phyloP scores from a whole-genome alignment of 2,797 vertebrate species.

The Pseudochaenichthys georgianus region DNA sequence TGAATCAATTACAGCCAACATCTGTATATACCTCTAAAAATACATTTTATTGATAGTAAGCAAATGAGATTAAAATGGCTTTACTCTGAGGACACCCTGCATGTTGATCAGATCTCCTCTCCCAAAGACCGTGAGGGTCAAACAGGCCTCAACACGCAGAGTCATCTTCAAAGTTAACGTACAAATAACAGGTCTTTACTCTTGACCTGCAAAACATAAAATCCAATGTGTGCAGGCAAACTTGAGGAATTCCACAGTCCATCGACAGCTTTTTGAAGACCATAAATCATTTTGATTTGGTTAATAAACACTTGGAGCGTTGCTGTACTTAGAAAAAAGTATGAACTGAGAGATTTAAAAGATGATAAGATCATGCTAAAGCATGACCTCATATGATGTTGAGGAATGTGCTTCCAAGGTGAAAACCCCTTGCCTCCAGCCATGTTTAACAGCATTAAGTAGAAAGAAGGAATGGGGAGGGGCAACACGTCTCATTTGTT shows the following conservation, averaged over 20 bases:
- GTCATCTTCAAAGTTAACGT: conserved; percentile 44
- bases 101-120: conserved; percentile 40
- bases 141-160: conserved; percentile 61
- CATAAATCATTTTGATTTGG: neutral
- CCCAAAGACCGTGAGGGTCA: conserved; percentile 21
- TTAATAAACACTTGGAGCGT: conserved; percentile 26
- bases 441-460: conserved; percentile 34
- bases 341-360: conserved; percentile 9
- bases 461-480: conserved; percentile 30
- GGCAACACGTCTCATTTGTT: neutral
- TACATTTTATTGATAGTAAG: neutral
- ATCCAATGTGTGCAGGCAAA: conserved; percentile 54
- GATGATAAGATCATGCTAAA: conserved; percentile 33
- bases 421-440: conserved; percentile 61
- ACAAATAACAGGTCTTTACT: conserved; percentile 48
- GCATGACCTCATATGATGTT: conserved; percentile 73
- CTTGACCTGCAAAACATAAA: conserved; percentile 52
- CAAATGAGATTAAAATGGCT: neutral
- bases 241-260: conserved; percentile 51
- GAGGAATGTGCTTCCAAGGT: conserved; percentile 73
- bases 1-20: neutral
- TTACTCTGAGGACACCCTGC: neutral
- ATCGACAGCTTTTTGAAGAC: conserved; percentile 18
- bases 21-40: neutral
- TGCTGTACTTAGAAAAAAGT: conserved; percentile 4